These are phyloP conservation scores for Mycetomoellerius zeteki DNA, from an alignment of 1,140 invertebrate genomes.

Conservation along the genomic window DNA sequence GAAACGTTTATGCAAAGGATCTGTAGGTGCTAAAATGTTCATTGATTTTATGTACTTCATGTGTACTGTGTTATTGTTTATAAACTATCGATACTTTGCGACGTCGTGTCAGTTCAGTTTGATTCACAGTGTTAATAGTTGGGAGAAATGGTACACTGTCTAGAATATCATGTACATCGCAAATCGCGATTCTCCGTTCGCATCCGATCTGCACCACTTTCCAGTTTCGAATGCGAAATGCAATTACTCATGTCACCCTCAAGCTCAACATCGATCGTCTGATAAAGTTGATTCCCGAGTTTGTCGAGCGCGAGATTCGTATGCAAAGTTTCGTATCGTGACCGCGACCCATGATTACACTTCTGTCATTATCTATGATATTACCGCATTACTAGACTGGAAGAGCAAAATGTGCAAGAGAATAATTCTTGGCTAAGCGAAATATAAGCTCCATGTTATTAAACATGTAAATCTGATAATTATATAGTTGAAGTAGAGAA, in stretches of 20 bases:
- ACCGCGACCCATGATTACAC: background rate
- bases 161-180: constrained; percentile 5
- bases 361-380: background rate
- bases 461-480: background rate
- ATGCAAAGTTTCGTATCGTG: constrained; percentile 12
- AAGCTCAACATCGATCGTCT: constrained; percentile 35
- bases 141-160: constrained; percentile 18
- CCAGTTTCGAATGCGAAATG: constrained; percentile 10
- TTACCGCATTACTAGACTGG: constrained; percentile 25
- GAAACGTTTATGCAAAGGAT: background rate
- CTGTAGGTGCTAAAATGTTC: background rate
- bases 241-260: constrained; percentile 36
- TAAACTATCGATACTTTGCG: background rate
- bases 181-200: background rate
- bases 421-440: background rate
- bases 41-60: background rate
- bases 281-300: constrained; percentile 32
- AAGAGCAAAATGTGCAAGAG: background rate
- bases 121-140: background rate
- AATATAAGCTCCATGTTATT: background rate
- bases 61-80: background rate
- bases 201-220: constrained; percentile 14
- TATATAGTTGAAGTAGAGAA: background rate
- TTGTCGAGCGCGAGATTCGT: constrained; percentile 19
- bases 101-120: background rate